phyloP scores from a whole-genome alignment of 1,140 invertebrate genomes.

The Ostrea edulis region DNA sequence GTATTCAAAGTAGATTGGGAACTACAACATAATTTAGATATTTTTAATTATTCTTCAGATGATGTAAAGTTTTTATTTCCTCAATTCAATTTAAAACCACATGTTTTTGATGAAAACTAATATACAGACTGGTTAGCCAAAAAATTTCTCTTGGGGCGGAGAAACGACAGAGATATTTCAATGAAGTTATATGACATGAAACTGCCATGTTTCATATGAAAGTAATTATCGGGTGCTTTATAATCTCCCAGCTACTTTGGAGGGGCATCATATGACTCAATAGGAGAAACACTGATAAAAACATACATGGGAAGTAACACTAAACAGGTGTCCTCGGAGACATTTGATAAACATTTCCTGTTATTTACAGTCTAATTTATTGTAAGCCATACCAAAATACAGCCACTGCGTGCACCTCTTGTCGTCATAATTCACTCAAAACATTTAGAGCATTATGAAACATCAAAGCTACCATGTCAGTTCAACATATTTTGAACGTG shows the following conservation, averaged over 20 bases:
- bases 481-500: conserved; percentile 3
- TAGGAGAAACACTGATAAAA: conserved; percentile 14
- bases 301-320: not conserved
- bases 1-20: not conserved
- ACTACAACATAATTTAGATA: conserved; percentile 2
- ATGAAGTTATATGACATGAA: not conserved
- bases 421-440: conserved; percentile 26
- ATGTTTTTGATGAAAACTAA: conserved; percentile 12
- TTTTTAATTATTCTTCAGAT: conserved; percentile 17
- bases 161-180: conserved; percentile 33
- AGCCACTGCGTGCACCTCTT: not conserved
- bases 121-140: not conserved
- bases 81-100: not conserved
- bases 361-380: conserved; percentile 18
- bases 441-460: conserved; percentile 2
- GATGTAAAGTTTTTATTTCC: conserved; percentile 24
- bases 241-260: not conserved
- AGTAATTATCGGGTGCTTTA: conserved; percentile 31
- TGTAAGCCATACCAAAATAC: not conserved
- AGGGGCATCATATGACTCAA: not conserved
- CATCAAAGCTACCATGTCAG: not conserved
- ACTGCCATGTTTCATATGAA: not conserved
- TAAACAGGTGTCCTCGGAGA: not conserved
- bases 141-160: not conserved
- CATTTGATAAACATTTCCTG: conserved; percentile 39